Percentiles rank a stretch among this genome's conserved stretches.
These are phyloP conservation scores for Dicycla oo DNA, from an alignment of 2,888 invertebrate species.

Conservation along the genomic window DNA sequence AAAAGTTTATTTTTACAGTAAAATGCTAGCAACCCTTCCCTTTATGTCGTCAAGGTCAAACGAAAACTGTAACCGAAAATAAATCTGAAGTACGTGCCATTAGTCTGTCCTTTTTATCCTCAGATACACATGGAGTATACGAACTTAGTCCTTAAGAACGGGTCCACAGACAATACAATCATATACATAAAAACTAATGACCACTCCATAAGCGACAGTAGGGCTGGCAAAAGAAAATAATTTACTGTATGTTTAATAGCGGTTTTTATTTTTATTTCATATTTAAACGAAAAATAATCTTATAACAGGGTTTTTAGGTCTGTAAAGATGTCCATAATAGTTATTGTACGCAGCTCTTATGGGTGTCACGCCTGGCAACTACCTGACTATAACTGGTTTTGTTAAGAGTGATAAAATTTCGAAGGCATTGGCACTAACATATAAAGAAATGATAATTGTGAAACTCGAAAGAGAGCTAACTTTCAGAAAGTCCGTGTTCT, in stretches of 20 bases:
- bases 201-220: slow-evolving; percentile 7
- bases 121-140: slow-evolving; percentile 29
- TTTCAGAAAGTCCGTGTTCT: background rate
- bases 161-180: slow-evolving; percentile 59
- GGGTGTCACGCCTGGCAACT: background rate
- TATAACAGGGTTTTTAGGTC: background rate
- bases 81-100: slow-evolving; percentile 30
- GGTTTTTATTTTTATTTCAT: background rate
- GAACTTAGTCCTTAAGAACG: slow-evolving; percentile 36
- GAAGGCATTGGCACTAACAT: background rate
- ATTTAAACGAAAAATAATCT: background rate
- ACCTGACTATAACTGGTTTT: background rate
- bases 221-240: slow-evolving; percentile 25
- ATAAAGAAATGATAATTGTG: background rate
- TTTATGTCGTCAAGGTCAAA: slow-evolving; percentile 12
- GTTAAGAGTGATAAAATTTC: background rate
- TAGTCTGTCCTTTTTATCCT: slow-evolving; percentile 30
- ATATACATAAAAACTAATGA: slow-evolving; percentile 59
- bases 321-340: background rate
- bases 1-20: slow-evolving; percentile 4
- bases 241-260: background rate
- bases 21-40: slow-evolving; percentile 9
- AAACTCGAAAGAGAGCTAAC: background rate
- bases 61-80: slow-evolving; percentile 35
- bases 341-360: background rate